Evolutionary conservation across 2,113 vertebrate species (phyloP), one percentile per base, ranked within the genome.

Genomic region (Astur gentilis): DNA sequence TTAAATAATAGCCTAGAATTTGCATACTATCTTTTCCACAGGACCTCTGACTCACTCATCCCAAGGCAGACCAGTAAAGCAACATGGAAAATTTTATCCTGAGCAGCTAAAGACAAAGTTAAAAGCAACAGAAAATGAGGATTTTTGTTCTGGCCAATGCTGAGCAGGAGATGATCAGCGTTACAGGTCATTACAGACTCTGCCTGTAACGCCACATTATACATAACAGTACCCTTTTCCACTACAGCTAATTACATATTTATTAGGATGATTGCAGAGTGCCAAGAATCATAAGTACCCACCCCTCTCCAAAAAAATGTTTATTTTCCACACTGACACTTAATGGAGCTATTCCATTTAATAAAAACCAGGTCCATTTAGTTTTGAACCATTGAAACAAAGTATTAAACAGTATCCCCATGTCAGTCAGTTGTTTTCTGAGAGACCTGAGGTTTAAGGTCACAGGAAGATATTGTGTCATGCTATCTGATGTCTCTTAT

Each of bases 1-100:
- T 65, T 83, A 77, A 91, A 80, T 89, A 83, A 50, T 66, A 92
- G 77, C 34, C 87, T 95, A 89, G 88, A 82, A 92, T 92, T 94
- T 94, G 86, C 61, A 79, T 79, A 10, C 61, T 84, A 32, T 79
- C 57, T 94, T 89, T 93, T 94, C 60, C 72, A 82, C 25, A 54
- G 82, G 71, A 88, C 49, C 36, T 87, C 90, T 91, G 88, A 89
- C 83, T 94, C 86, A 78, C 40, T 93, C 47, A 61, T 78, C 67
- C 72, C 92, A 81, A 92, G 44, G 44, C 52, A 93, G 76, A 82
- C 38, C 32, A 77, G 62, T 64, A 87, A 92, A 90, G 11, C 23
- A 71, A 61, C 34, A 75, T 38, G 60, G 88, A 82, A 93, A 92
- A 83, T 60, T 75, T 83, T 89, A 57, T 72, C 36, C 61, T 57